These are phyloP conservation scores for Harpalus rufipes DNA, from an alignment of 2,888 invertebrate species.

Conservation along the genomic window DNA sequence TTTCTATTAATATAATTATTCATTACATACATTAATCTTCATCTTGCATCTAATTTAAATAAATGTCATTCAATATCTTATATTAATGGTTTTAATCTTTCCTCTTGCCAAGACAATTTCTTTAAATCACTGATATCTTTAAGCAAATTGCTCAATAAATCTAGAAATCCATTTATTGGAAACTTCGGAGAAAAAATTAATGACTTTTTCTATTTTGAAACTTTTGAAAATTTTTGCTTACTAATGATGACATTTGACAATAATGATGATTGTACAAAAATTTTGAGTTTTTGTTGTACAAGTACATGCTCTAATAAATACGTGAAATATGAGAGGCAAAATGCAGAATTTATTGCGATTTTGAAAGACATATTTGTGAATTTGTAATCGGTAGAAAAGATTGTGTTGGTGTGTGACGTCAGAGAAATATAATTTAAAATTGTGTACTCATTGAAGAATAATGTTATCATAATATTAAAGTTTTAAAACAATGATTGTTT, in stretches of 20 bases:
- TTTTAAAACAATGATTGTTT: too few species aligned
- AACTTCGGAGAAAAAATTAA: constrained; percentile 1
- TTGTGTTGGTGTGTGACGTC: too few species aligned
- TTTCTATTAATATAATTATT: too few species aligned
- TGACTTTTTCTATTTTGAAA: constrained; percentile 21
- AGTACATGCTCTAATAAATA: constrained; percentile 22
- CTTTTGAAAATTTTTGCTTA: constrained; percentile 2
- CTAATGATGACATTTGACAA: constrained; percentile 13
- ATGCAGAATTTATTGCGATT: constrained; percentile 5
- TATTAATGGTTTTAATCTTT: constrained; percentile 24
- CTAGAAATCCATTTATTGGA: constrained; percentile 36
- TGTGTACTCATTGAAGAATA: too few species aligned
- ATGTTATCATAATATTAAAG: too few species aligned
- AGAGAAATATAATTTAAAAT: too few species aligned
- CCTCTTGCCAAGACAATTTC: constrained; percentile 47
- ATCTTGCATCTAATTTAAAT: not conserved
- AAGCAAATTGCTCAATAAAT: constrained; percentile 36
- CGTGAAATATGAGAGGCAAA: not conserved
- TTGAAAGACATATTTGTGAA: not conserved
- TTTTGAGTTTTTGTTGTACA: constrained; percentile 13
- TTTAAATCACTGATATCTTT: constrained; percentile 41
- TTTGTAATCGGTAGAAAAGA: not conserved
- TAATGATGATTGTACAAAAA: constrained; percentile 23
- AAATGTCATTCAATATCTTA: constrained; percentile 10
- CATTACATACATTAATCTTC: too few species aligned